Evolutionary conservation across 2,113 vertebrate species (phyloP).

Genomic region (Corydoras sp.): DNA sequence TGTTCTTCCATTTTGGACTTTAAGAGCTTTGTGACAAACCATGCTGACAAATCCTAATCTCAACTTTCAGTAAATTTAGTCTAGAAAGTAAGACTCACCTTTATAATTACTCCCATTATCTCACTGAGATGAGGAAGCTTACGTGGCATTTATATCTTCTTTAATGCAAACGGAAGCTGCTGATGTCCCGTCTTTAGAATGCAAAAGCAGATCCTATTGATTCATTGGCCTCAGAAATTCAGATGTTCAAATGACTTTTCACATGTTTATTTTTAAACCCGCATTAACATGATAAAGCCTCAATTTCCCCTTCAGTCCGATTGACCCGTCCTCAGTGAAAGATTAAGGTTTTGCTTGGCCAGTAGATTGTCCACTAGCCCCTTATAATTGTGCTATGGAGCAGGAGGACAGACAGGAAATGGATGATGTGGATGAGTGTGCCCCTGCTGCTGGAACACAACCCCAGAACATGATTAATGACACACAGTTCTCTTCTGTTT

Average conservation of each 20-base stretch:
- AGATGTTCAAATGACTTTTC: neutral
- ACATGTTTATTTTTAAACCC: neutral
- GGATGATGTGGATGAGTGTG: constrained; percentile 30
- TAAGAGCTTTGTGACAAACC: neutral
- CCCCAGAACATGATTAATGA: constrained; percentile 40
- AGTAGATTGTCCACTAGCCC: constrained; percentile 23
- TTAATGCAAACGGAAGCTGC: neutral
- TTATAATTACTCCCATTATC: neutral
- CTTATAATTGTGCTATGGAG: constrained; percentile 32
- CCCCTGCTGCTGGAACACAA: constrained; percentile 34
- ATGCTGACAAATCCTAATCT: neutral
- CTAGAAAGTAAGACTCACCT: neutral
- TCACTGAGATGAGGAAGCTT: neutral
- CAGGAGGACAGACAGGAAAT: constrained; percentile 35
- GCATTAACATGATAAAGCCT: neutral
- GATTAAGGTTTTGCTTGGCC: constrained; percentile 14
- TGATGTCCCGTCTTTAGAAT: neutral
- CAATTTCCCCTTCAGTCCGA: neutral
- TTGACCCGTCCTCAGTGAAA: constrained; percentile 23
- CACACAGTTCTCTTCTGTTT: constrained; percentile 24
- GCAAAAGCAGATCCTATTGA: neutral
- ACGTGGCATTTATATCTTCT: neutral
- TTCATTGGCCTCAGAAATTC: constrained; percentile 1
- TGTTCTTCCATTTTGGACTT: neutral
- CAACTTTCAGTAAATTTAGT: neutral